Evolutionary conservation across 2,797 vertebrate genomes (phyloP).

Genomic region (Halcyon leucocephala): DNA sequence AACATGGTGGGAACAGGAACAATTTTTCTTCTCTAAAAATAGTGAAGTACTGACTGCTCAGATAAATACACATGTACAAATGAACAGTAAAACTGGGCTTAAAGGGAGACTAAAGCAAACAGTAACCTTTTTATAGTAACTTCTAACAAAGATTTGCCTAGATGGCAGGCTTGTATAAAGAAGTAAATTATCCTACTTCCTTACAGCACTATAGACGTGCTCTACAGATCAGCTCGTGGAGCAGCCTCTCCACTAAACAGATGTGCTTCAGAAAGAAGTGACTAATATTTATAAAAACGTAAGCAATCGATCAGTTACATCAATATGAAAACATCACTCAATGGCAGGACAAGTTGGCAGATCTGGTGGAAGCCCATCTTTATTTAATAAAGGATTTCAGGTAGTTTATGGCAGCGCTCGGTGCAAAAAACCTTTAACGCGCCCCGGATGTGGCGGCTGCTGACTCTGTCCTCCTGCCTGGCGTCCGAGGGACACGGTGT

Average conservation of each 20-base stretch:
- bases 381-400: not conserved
- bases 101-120: constrained; percentile 23
- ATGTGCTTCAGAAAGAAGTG: not conserved
- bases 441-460: rapidly evolving
- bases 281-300: not conserved
- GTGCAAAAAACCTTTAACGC: not conserved
- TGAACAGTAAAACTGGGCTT: not conserved
- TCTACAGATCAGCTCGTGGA: not conserved
- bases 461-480: not conserved
- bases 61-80: not conserved
- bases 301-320: not conserved
- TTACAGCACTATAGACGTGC: not conserved
- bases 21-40: not conserved
- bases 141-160: constrained; percentile 58
- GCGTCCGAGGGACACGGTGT: not conserved
- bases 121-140: constrained; percentile 36
- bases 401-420: not conserved
- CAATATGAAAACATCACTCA: not conserved
- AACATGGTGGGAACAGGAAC: not conserved
- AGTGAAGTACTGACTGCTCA: not conserved
- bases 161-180: constrained; percentile 70
- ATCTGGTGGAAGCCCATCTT: not conserved
- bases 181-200: constrained; percentile 41
- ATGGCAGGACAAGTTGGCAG: not conserved
- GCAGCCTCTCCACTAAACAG: not conserved